A percentile compares a stretch with the other conserved stretches of the same genome.
Conservation (phyloP, 2,113 vertebrate genomes). For the Solea solea region DNA sequence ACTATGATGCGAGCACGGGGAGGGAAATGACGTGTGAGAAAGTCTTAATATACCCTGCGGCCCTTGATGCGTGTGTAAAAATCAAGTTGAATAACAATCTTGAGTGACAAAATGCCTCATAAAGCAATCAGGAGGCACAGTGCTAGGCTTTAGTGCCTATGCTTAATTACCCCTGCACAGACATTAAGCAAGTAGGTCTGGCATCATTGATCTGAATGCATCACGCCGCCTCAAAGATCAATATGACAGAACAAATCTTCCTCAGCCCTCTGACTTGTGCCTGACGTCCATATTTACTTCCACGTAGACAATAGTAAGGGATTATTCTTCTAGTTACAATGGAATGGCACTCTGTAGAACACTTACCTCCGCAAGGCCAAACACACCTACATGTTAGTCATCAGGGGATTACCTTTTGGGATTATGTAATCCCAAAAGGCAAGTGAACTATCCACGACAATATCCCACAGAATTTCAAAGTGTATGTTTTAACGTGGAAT, state of each 20-base stretch:
- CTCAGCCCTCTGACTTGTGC: neutral
- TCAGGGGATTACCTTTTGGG: no score
- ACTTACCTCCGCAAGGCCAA: no score
- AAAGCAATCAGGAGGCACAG: constrained; percentile 8
- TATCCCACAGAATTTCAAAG: no score
- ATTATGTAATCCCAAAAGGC: no score
- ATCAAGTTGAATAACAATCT: neutral
- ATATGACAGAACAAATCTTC: constrained; percentile 48
- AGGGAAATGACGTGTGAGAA: no score
- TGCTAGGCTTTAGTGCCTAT: neutral
- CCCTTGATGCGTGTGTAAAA: neutral
- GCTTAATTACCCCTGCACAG: constrained; percentile 34
- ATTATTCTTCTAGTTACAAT: neutral
- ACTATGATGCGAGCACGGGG: no score
- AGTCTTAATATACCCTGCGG: no score
- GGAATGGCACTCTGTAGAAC: no score
- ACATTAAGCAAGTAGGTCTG: constrained; percentile 15
- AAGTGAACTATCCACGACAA: no score
- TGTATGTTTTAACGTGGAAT: no score
- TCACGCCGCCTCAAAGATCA: constrained; percentile 39
- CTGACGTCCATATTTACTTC: constrained; percentile 11
- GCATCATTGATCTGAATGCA: constrained; percentile 44
- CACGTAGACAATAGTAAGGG: neutral
- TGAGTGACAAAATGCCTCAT: constrained; percentile 1
- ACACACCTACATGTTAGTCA: no score